These are phyloP conservation scores for Aproaerema taeniolella DNA, from an alignment of 2,888 invertebrate species.

Conservation along the genomic window DNA sequence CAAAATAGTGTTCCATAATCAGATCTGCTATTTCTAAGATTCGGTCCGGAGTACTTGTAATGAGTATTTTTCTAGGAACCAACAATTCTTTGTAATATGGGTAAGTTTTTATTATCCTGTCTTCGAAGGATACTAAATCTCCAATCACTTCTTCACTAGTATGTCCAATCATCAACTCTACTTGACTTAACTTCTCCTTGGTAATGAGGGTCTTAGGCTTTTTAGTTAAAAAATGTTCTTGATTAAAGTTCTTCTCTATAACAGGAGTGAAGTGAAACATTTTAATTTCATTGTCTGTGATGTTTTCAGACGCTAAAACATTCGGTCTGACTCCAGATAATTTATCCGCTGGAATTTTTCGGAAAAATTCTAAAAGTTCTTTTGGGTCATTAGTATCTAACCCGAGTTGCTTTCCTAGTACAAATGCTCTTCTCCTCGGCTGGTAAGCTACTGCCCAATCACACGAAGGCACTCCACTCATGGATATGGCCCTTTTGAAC, in stretches of 20 bases:
- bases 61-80: slow-evolving; percentile 28
- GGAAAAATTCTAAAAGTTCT: slow-evolving; percentile 29
- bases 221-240: slow-evolving; percentile 35
- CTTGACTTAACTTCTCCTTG: slow-evolving; percentile 58
- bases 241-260: slow-evolving; percentile 41
- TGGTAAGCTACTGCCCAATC: slow-evolving; percentile 28
- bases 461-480: slow-evolving; percentile 39
- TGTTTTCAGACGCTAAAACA: slow-evolving; percentile 32
- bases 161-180: slow-evolving; percentile 83
- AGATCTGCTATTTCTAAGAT: slow-evolving; percentile 25
- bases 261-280: slow-evolving; percentile 40
- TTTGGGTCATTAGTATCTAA: slow-evolving; percentile 24
- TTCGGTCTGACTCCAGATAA: slow-evolving; percentile 18
- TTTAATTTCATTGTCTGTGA: slow-evolving; percentile 26
- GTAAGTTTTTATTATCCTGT: slow-evolving; percentile 17
- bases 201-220: slow-evolving; percentile 29
- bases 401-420: slow-evolving; percentile 28
- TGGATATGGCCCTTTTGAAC: slow-evolving; percentile 39
- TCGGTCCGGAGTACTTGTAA: slow-evolving; percentile 22
- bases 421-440: slow-evolving; percentile 25
- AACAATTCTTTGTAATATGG: slow-evolving; percentile 26
- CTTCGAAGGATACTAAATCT: slow-evolving; percentile 34
- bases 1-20: slow-evolving; percentile 28
- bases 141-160: slow-evolving; percentile 76
- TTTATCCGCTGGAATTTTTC: slow-evolving; percentile 25